Conservation (phyloP, 2,888 invertebrate species). For the Agrochola macilenta region DNA sequence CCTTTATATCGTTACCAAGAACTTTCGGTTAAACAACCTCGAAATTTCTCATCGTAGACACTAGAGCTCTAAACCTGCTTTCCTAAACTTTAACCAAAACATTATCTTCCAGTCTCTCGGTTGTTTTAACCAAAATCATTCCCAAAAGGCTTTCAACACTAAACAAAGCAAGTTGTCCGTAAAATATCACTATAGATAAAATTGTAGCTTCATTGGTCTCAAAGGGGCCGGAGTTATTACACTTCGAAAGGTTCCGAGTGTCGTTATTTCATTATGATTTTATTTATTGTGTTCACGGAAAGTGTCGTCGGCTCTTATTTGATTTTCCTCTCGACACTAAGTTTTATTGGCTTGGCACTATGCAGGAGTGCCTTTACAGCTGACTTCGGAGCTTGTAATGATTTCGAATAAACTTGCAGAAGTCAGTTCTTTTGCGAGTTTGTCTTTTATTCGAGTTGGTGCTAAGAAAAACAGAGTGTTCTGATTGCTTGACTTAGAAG, state of each 20-base stretch:
- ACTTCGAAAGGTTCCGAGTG: constrained; percentile 43
- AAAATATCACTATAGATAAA: constrained; percentile 55
- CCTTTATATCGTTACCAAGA: constrained; percentile 3
- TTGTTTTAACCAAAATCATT: constrained; percentile 22
- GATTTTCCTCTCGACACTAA: constrained; percentile 56
- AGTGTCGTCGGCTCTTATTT: constrained; percentile 57
- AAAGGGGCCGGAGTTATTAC: constrained; percentile 52
- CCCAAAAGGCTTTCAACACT: constrained; percentile 6
- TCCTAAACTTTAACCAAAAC: constrained; percentile 9
- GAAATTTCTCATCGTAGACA: background rate
- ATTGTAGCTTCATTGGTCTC: constrained; percentile 47
- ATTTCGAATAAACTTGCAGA: constrained; percentile 40
- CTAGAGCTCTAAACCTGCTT: background rate
- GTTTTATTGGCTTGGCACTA: constrained; percentile 60
- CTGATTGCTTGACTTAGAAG: constrained; percentile 30
- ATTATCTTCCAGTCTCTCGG: background rate
- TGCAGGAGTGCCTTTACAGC: constrained; percentile 34
- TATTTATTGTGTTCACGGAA: constrained; percentile 61
- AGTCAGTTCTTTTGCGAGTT: constrained; percentile 37
- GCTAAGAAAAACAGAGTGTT: constrained; percentile 30
- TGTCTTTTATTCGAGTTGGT: constrained; percentile 15
- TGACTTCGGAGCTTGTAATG: constrained; percentile 40
- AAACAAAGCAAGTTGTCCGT: constrained; percentile 33
- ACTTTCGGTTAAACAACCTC: background rate
- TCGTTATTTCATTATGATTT: constrained; percentile 65